phyloP scores from a whole-genome alignment of 2,888 invertebrate genomes.

The Camptogramma bilineatum region DNA sequence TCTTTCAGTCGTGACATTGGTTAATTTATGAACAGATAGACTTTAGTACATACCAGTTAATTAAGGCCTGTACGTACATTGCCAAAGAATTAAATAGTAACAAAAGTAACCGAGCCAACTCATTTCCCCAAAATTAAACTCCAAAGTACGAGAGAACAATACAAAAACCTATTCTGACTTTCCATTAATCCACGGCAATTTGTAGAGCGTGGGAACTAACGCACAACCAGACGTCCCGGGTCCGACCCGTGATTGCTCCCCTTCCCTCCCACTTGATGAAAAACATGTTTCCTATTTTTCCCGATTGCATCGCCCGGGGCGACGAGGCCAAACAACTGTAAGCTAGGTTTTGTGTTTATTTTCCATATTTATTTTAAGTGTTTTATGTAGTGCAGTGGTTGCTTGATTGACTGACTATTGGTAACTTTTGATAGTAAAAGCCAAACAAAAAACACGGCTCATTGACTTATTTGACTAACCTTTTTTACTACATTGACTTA shows the following conservation, averaged over 20 bases:
- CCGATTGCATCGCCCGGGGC: slow-evolving; percentile 37
- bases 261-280: slow-evolving; percentile 60
- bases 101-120: neutral
- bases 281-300: slow-evolving; percentile 58
- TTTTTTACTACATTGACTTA: no score
- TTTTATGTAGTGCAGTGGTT: no score
- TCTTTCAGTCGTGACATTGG: no score
- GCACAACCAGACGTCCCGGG: slow-evolving; percentile 41
- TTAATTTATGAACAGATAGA: no score
- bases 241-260: slow-evolving; percentile 59
- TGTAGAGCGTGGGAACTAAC: slow-evolving; percentile 47
- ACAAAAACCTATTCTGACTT: slow-evolving; percentile 30
- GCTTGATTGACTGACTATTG: neutral
- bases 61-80: no score
- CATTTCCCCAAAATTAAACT: neutral
- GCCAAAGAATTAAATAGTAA: neutral
- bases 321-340: slow-evolving; percentile 29
- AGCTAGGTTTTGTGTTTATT: slow-evolving; percentile 22
- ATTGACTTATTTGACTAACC: no score
- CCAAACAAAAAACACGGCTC: no score
- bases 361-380: slow-evolving; percentile 1
- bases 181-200: slow-evolving; percentile 32
- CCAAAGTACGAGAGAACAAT: slow-evolving; percentile 6
- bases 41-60: no score
- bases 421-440: neutral